Evolutionary conservation across 2,888 invertebrate genomes (phyloP).

Genomic region (Lasius fuliginosus): DNA sequence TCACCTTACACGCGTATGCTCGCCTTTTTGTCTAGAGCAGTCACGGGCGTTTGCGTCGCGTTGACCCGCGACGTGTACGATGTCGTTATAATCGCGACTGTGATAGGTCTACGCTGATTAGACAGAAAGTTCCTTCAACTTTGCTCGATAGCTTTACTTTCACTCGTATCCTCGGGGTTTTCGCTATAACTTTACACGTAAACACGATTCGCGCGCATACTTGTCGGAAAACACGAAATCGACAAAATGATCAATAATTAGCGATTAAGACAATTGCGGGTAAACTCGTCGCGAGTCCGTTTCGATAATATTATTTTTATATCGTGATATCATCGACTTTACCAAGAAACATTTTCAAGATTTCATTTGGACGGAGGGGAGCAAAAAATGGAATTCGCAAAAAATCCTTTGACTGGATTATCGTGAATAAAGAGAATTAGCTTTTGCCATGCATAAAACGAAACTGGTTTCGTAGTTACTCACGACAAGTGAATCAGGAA

Average conservation of each 20-base stretch:
- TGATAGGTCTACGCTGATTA: slow-evolving; percentile 12
- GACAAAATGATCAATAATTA: slow-evolving; percentile 80
- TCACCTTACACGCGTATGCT: neutral
- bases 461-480: slow-evolving; percentile 35
- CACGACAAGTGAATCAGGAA: slow-evolving; percentile 67
- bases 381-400: slow-evolving; percentile 13
- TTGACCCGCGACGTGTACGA: neutral
- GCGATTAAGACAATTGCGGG: slow-evolving; percentile 72
- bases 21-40: neutral
- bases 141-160: slow-evolving; percentile 4
- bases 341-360: neutral
- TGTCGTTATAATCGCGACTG: slow-evolving; percentile 17
- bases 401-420: neutral
- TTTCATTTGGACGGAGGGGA: neutral
- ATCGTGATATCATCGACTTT: neutral
- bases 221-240: slow-evolving; percentile 72
- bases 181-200: slow-evolving; percentile 73
- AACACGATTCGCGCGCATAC: slow-evolving; percentile 76
- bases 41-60: slow-evolving; percentile 8
- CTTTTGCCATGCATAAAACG: slow-evolving; percentile 40
- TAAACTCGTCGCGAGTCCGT: neutral
- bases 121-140: slow-evolving; percentile 9
- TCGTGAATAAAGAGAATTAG: slow-evolving; percentile 38
- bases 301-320: slow-evolving; percentile 9
- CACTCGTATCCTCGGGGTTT: neutral